Base-by-base conservation (phyloP, 2,113 vertebrate species). In the Tichodroma muraria region DNA sequence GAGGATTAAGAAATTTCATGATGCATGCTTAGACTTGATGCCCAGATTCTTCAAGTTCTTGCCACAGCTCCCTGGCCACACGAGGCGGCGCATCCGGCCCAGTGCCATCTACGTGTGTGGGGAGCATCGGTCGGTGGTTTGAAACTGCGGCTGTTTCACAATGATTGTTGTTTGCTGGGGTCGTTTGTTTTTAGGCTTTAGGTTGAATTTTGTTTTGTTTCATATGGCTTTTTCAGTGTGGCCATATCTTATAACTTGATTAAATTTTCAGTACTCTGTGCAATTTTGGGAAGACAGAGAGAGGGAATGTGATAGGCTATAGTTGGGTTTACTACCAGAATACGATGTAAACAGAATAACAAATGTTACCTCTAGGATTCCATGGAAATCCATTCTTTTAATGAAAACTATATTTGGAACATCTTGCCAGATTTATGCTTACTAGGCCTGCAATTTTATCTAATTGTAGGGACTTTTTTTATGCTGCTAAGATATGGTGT, bases 1-100 rank as follows among this genome's bases (percentile, higher is more conserved):
- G 99, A 98, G 99, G 94, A 99, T 99, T 97, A 99, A 99, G 98
- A 99, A 99, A 97, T 99, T 99, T 93, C 99, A 99, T 3, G 99
- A 99, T 6, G 99, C 99, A 95, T 99, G 99, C 98, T 97, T 99
- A 49, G 99, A 99, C 92, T 97, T 99, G 96, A 98, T 99, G 98
- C 99, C 99, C 89, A 99, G 98, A 94, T 99, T 99, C 97, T 99
- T 99, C 95, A 99, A 99, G 97, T 98, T 99, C 97, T 97, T 99
- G 96, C 99, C 99, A 23, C 98, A 98, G 95, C 98, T 99, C 76
- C 98, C 99, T 5, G 98, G 98, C 59, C 98, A 99, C 78, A 99
- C 98, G 0, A 98, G 97, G 96, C 97, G 99, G 61, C 98, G 99
- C 70, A 99, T 99, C 54, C 98, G 99, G 85, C 99, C 99, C 15